Evolutionary conservation across 2,113 vertebrate genomes (phyloP).

Genomic region (Austrofundulus limnaeus): DNA sequence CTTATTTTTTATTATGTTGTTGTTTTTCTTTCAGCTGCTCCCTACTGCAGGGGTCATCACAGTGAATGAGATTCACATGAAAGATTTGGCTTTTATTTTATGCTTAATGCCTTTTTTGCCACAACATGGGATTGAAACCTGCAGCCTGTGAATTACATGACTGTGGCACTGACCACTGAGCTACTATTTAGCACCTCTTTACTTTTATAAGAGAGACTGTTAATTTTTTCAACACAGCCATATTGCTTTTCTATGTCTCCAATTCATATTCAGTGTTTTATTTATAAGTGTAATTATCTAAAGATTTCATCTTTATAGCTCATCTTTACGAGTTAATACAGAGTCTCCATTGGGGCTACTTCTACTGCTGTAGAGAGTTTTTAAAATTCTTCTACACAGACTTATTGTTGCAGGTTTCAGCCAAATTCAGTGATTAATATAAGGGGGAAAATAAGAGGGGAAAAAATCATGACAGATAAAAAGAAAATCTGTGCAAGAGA

Average conservation of each 20-base stretch:
- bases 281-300: slow-evolving; percentile 42
- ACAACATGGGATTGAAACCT: no score
- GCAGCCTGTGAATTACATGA: no score
- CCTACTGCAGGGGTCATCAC: no score
- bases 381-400: slow-evolving; percentile 16
- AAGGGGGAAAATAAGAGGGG: slow-evolving; percentile 3
- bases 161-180: no score
- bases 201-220: slow-evolving; percentile 44
- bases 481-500: neutral
- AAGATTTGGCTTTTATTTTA: no score
- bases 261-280: slow-evolving; percentile 22
- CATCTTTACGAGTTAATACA: slow-evolving; percentile 43
- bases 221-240: slow-evolving; percentile 41
- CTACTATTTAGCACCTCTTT: no score
- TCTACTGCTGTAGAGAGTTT: slow-evolving; percentile 27
- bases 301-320: slow-evolving; percentile 51
- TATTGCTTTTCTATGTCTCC: slow-evolving; percentile 22
- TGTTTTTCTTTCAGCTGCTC: no score
- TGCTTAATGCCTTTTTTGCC: no score
- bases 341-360: slow-evolving; percentile 18
- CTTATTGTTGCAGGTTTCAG: neutral
- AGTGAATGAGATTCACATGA: no score
- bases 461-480: neutral
- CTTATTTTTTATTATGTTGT: slow-evolving; percentile 52
- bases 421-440: slow-evolving; percentile 7